Conservation (phyloP, 2,113 vertebrate species). For the Rhizomys pruinosus region DNA sequence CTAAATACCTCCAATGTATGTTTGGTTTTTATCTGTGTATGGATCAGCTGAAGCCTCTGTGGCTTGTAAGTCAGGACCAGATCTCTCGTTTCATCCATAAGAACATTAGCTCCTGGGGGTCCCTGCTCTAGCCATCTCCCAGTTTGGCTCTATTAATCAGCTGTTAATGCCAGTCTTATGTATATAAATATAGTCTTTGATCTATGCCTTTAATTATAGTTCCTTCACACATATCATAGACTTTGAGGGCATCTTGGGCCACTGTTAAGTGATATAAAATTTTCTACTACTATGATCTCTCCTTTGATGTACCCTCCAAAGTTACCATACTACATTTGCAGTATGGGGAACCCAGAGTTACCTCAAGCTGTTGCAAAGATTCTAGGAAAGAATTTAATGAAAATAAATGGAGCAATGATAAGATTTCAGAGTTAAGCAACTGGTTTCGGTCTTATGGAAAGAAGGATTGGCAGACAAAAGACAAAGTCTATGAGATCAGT, state of each 20-base stretch:
- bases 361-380: no score
- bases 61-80: neutral
- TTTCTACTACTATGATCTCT: neutral
- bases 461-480: neutral
- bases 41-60: neutral
- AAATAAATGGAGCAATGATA: neutral
- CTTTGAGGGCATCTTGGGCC: neutral
- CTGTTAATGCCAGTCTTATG: neutral
- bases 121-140: neutral
- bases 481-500: neutral
- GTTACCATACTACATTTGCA: neutral
- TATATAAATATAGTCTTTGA: neutral
- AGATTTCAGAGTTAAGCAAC: neutral
- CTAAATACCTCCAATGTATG: neutral
- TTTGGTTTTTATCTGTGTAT: neutral
- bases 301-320: neutral
- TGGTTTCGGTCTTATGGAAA: no score
- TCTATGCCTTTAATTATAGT: neutral
- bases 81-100: neutral
- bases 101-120: neutral
- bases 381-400: neutral
- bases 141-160: neutral
- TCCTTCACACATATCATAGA: neutral
- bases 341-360: no score
- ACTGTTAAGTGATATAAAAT: neutral